A percentile compares a stretch with the other conserved stretches of the same genome.
These are phyloP conservation scores for Hirtodrosophila duncani DNA, from an alignment of 2,888 invertebrate species.

Conservation along the genomic window DNA sequence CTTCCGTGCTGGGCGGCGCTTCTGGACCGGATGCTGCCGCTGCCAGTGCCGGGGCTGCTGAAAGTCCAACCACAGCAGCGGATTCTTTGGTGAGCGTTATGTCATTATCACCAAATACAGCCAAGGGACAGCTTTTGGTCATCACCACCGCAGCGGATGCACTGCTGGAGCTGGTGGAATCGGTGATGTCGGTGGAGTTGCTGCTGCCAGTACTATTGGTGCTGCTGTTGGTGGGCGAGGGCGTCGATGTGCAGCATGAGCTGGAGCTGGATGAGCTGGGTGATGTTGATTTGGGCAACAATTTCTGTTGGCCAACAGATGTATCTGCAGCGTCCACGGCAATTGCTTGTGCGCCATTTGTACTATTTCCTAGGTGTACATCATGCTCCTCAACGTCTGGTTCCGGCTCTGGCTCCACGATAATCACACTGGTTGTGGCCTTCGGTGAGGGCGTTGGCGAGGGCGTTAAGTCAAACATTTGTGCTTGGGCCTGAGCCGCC, in stretches of 20 bases:
- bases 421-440: constrained; percentile 53
- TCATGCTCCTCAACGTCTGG: constrained; percentile 5
- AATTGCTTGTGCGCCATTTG: constrained; percentile 17
- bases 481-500: constrained; percentile 29
- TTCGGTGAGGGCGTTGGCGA: constrained; percentile 25
- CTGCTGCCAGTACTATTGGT: constrained; percentile 28
- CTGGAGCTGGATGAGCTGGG: constrained; percentile 43
- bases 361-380: constrained; percentile 33
- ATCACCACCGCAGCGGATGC: constrained; percentile 4
- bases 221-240: constrained; percentile 47
- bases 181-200: constrained; percentile 20
- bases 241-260: constrained; percentile 56
- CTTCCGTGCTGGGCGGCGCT: too few relatives aligned
- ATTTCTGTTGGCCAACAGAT: constrained; percentile 15
- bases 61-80: constrained; percentile 45
- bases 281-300: constrained; percentile 37
- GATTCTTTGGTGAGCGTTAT: constrained; percentile 74
- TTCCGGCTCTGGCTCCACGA: constrained; percentile 44
- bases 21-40: constrained; percentile 5
- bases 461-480: constrained; percentile 8
- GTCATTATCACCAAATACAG: constrained; percentile 72
- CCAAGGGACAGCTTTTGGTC: constrained; percentile 64
- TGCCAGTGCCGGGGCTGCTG: constrained; percentile 21
- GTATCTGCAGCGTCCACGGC: constrained; percentile 29
- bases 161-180: constrained; percentile 4